phyloP scores from a whole-genome alignment of 2,113 vertebrate species.

The Hylia prasina region DNA sequence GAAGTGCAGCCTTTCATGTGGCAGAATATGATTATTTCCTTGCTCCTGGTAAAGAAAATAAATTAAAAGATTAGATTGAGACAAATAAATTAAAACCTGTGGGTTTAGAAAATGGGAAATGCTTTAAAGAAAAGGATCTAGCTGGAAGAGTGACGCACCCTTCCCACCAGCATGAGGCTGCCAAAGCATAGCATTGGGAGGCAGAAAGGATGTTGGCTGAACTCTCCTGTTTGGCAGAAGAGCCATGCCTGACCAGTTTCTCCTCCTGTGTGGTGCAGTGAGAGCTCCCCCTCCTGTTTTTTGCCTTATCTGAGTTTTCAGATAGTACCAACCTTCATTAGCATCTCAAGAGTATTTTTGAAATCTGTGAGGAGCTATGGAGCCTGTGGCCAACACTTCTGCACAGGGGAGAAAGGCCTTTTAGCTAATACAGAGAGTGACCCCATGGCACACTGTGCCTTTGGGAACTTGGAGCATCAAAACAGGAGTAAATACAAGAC shows the following conservation, averaged over 20 bases:
- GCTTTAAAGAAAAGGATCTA: not conserved
- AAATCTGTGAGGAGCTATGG: not conserved
- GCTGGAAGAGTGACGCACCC: not conserved
- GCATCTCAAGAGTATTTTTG: not conserved
- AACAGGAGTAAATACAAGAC: not conserved
- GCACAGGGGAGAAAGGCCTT: not conserved
- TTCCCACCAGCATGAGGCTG: not conserved
- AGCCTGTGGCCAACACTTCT: not conserved
- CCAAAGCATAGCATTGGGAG: not conserved
- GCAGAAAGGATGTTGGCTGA: not conserved
- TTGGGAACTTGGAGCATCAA: not conserved
- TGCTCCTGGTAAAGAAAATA: not conserved
- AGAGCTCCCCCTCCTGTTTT: slow-evolving; percentile 30
- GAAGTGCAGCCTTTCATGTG: not conserved
- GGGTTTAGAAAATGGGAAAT: not conserved
- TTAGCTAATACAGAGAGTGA: not conserved
- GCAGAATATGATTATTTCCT: not conserved
- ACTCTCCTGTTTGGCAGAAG: not conserved
- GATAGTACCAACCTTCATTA: not conserved
- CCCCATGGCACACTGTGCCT: not conserved
- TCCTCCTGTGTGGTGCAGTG: not conserved
- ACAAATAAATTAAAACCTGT: not conserved
- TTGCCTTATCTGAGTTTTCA: not conserved
- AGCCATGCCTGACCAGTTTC: not conserved
- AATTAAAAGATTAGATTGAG: not conserved